A percentile compares a stretch with the other conserved stretches of the same genome.
These are phyloP conservation scores for Plestiodon gilberti DNA, from an alignment of 2,113 vertebrate species.

Conservation along the genomic window DNA sequence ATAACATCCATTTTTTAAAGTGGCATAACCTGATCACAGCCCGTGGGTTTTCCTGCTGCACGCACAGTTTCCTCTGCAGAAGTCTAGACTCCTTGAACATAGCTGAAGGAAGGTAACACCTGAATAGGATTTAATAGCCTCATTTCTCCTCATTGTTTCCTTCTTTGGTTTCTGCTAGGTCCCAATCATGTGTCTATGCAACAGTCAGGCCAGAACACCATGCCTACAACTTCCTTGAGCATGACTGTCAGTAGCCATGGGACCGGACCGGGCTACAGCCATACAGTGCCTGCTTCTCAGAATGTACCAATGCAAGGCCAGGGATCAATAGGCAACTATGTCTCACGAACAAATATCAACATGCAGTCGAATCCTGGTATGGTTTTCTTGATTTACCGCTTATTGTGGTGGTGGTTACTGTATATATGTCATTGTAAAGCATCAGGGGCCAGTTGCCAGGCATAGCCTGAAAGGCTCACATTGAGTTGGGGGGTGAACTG, in stretches of 20 bases:
- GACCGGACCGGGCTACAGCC: constrained; percentile 86
- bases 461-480: no score
- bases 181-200: constrained; percentile 90
- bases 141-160: constrained; percentile 21
- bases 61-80: neutral
- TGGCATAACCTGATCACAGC: no score
- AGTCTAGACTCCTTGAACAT: neutral
- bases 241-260: constrained; percentile 86
- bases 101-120: neutral
- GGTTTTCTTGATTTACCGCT: neutral
- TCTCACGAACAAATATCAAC: constrained; percentile 92
- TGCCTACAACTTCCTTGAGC: constrained; percentile 88
- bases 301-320: constrained; percentile 88
- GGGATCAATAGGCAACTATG: constrained; percentile 85
- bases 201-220: constrained; percentile 86
- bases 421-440: neutral
- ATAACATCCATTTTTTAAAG: neutral
- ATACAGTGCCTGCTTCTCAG: constrained; percentile 85
- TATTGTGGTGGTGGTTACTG: constrained; percentile 10
- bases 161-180: constrained; percentile 72
- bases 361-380: constrained; percentile 94
- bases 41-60: neutral
- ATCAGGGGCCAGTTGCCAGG: no score
- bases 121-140: constrained; percentile 4
- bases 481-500: no score